Evolutionary conservation across 2,888 invertebrate species (phyloP).

Genomic region (Pseudococcus viburni): DNA sequence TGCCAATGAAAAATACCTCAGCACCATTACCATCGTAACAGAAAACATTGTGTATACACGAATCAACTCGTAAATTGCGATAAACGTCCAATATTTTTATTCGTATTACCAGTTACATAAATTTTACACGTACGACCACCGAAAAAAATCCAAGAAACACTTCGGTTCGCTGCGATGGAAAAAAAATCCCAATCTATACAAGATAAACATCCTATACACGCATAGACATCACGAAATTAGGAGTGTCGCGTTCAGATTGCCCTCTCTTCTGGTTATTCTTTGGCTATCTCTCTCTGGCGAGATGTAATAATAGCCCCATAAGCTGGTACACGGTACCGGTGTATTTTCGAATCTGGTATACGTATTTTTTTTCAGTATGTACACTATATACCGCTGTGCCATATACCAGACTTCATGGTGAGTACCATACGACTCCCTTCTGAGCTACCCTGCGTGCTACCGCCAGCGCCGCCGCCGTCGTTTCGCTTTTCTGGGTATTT

Average conservation of each 20-base stretch:
- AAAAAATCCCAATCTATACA: background rate
- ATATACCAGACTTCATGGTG: conserved; percentile 61
- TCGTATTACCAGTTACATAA: background rate
- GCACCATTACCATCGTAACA: background rate
- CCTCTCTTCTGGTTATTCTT: background rate
- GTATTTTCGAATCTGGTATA: conserved; percentile 8
- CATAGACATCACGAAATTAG: conserved; percentile 19
- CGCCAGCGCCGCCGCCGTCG: background rate
- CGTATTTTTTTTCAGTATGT: background rate
- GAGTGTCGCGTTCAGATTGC: conserved; percentile 20
- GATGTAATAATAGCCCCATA: conserved; percentile 8
- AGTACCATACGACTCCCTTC: conserved; percentile 33
- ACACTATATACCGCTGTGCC: conserved; percentile 58
- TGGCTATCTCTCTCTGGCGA: background rate
- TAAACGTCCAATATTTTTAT: background rate
- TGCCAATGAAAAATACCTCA: background rate
- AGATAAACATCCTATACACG: conserved; percentile 6
- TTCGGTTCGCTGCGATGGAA: background rate
- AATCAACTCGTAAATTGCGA: conserved; percentile 34
- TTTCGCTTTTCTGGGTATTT: background rate
- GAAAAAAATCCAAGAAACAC: background rate
- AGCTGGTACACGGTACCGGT: background rate
- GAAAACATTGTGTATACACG: conserved; percentile 17
- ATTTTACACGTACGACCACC: conserved; percentile 10
- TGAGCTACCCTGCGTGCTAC: conserved; percentile 34